Evolutionary conservation across 2,113 vertebrate species (phyloP), one percentile per base, ranked within the genome.

Genomic region (Pteronura brasiliensis): DNA sequence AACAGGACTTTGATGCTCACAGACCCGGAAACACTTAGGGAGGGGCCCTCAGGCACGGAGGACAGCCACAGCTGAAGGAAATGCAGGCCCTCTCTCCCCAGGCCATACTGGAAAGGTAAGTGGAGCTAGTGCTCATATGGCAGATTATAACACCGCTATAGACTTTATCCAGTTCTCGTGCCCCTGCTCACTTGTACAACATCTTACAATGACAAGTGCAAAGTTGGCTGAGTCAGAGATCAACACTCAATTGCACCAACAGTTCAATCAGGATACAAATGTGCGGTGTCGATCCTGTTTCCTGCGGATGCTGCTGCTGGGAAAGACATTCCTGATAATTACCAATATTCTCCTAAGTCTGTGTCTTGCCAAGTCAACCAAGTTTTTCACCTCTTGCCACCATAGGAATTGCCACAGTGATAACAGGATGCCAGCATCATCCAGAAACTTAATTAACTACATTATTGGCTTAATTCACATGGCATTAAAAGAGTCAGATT

Each of bases 1-100:
- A 31, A 31, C 8, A 47, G 27, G 42, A 77, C 17, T 10, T 14
- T 18, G 15, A 18, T 31, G 42, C 42, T 47, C 74, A 76, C 14
- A 47, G 74, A 77, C 74, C 47, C 2, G 15, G 42, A 17, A 8
- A 31, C 74, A 18, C 74, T 31, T 47, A 29, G 1, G 14, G 27
- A 29, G 1, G 14, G 42, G 7, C 29, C 42, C 29, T 0, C 15
- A 47, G 27, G 42, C 7, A 4, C 14, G 1, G 27, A 31, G 42
- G 74, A 77, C 42, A 18, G 74, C 74, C 31, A 29, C 4, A 10
- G 31, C 42, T 77, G 29, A 77, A 47, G 42, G 4, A 77, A 31
- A 47, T 77, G 42, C 74, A 18, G 42, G 74, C 27, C 74, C 42
- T 47, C 23, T 31, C 42, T 44, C 25, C 42, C 13, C 13, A 10